A percentile compares a stretch with the other conserved stretches of the same genome.
Conservation (phyloP, 1,140 invertebrate genomes). For the Drosophila varians region DNA sequence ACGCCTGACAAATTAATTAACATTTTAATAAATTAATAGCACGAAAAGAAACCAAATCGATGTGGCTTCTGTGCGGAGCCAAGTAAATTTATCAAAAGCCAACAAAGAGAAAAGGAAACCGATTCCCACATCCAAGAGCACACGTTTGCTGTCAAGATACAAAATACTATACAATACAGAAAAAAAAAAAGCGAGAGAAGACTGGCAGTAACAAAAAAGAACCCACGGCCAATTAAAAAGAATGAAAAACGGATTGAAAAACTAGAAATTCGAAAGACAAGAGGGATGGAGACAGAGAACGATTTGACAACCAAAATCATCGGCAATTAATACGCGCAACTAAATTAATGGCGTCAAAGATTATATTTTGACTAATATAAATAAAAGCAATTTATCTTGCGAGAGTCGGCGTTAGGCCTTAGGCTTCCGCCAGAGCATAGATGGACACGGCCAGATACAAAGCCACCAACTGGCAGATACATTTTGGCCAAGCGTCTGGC, state of each 20-base stretch:
- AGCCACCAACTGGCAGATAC: constrained; percentile 17
- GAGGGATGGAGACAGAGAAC: constrained; percentile 17
- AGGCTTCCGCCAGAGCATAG: constrained; percentile 11
- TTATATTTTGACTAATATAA: constrained; percentile 65
- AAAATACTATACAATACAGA: no score
- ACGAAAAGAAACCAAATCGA: constrained; percentile 56
- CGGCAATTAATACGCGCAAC: constrained; percentile 67
- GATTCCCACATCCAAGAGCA: constrained; percentile 34
- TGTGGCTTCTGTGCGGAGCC: constrained; percentile 59
- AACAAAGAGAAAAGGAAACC: constrained; percentile 28
- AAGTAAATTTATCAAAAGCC: constrained; percentile 67
- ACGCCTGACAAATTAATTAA: constrained; percentile 74
- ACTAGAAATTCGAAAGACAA: constrained; percentile 55
- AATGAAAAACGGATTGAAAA: constrained; percentile 46
- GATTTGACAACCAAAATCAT: constrained; percentile 32
- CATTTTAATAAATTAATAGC: constrained; percentile 71
- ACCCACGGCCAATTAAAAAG: constrained; percentile 15
- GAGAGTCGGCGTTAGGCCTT: constrained; percentile 7
- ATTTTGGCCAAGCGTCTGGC: constrained; percentile 9
- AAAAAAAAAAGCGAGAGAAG: no score
- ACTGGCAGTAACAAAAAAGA: constrained; percentile 48
- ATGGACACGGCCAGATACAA: constrained; percentile 23
- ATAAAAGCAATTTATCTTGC: constrained; percentile 65
- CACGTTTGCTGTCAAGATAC: constrained; percentile 74
- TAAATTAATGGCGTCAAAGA: constrained; percentile 73